phyloP scores from a whole-genome alignment of 2,888 invertebrate genomes.

The Tholera decimalis region DNA sequence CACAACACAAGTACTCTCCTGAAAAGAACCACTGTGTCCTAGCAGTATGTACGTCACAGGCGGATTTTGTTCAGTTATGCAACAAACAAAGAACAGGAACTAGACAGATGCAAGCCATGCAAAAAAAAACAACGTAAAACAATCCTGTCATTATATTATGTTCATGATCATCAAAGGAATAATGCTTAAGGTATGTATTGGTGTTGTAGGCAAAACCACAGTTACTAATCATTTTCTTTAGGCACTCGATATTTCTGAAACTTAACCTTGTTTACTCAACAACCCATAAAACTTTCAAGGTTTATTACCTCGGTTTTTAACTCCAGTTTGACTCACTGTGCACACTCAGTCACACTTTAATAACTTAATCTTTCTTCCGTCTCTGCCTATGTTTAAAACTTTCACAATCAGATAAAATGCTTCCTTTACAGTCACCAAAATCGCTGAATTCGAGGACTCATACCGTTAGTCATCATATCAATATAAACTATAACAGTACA shows the following conservation, averaged over 20 bases:
- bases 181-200: no score
- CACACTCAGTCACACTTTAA: constrained; percentile 36
- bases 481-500: not conserved
- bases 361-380: constrained; percentile 47
- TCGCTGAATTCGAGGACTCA: not conserved
- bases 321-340: constrained; percentile 53
- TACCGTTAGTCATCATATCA: constrained; percentile 19
- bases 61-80: no score
- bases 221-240: not conserved
- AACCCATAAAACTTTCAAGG: constrained; percentile 42
- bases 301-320: constrained; percentile 22
- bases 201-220: no score
- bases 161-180: no score
- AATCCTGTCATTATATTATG: no score
- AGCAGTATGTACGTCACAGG: no score
- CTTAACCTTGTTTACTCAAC: constrained; percentile 37
- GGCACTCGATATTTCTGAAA: not conserved
- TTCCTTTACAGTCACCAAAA: constrained; percentile 22
- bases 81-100: no score
- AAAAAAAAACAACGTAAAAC: no score
- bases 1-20: no score
- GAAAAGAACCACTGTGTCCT: no score
- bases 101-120: no score
- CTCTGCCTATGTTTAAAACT: constrained; percentile 7
- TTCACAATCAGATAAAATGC: constrained; percentile 35